phyloP scores from a whole-genome alignment of 2,113 vertebrate genomes.

The Tursiops truncatus region DNA sequence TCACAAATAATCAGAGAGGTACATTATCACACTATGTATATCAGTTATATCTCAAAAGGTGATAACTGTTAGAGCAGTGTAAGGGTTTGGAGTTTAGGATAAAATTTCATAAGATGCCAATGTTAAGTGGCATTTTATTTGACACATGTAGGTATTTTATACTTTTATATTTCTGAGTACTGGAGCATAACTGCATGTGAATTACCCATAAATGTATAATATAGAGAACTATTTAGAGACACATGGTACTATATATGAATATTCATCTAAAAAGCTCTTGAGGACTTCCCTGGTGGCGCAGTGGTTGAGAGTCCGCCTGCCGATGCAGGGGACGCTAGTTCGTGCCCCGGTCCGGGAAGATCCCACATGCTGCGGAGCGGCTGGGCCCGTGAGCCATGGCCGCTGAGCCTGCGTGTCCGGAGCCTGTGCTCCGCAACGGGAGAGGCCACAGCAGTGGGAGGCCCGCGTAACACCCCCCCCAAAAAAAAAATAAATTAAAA shows the following conservation, averaged over 20 bases:
- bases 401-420: too few relatives aligned
- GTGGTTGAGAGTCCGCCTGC: too few relatives aligned
- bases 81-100: neutral
- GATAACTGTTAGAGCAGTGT: neutral
- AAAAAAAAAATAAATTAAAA: neutral
- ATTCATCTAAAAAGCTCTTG: constrained; percentile 9
- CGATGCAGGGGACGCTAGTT: too few relatives aligned
- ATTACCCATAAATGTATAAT: constrained; percentile 8
- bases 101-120: neutral
- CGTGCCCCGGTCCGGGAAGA: too few relatives aligned
- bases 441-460: too few relatives aligned
- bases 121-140: neutral
- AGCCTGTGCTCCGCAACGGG: too few relatives aligned
- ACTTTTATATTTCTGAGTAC: neutral
- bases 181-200: constrained; percentile 6
- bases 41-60: neutral
- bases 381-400: too few relatives aligned
- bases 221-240: neutral
- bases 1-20: neutral
- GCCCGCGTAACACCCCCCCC: too few relatives aligned
- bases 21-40: neutral
- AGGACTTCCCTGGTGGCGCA: too few relatives aligned
- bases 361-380: too few relatives aligned
- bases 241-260: neutral
- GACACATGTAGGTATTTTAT: neutral